These are phyloP conservation scores for Tholera decimalis DNA, from an alignment of 2,888 invertebrate genomes.

Conservation along the genomic window DNA sequence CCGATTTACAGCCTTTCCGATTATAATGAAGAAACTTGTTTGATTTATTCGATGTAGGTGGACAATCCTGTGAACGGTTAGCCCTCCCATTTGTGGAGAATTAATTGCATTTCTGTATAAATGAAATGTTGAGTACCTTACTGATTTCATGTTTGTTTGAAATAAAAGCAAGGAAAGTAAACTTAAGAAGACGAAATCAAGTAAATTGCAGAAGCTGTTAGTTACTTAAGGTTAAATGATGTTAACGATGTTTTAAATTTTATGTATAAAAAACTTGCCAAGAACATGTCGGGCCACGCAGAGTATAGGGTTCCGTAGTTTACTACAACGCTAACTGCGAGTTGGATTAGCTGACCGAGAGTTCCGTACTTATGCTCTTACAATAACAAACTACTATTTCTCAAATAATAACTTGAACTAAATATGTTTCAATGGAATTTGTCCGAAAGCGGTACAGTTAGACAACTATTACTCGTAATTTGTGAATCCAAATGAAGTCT, in stretches of 20 bases:
- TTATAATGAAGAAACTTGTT: slow-evolving; percentile 56
- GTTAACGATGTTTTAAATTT: not conserved
- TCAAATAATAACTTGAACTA: no score
- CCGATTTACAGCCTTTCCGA: slow-evolving; percentile 41
- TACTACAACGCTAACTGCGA: no score
- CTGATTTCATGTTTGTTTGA: slow-evolving; percentile 16
- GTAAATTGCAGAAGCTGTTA: slow-evolving; percentile 14
- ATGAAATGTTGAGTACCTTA: slow-evolving; percentile 32
- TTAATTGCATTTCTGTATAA: slow-evolving; percentile 52
- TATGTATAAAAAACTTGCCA: not conserved
- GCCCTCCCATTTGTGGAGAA: slow-evolving; percentile 49
- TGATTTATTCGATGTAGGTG: slow-evolving; percentile 60
- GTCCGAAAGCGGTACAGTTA: no score
- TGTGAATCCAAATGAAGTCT: no score
- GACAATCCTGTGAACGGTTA: slow-evolving; percentile 45
- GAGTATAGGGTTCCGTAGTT: no score
- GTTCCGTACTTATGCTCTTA: no score
- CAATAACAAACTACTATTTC: no score
- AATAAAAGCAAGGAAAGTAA: slow-evolving; percentile 7
- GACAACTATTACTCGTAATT: no score
- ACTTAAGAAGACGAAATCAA: not conserved
- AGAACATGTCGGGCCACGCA: no score
- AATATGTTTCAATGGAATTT: no score
- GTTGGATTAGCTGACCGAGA: no score
- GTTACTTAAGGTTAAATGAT: not conserved